Evolutionary conservation across 2,113 vertebrate species (phyloP).

Genomic region (Nansenia antarctica): DNA sequence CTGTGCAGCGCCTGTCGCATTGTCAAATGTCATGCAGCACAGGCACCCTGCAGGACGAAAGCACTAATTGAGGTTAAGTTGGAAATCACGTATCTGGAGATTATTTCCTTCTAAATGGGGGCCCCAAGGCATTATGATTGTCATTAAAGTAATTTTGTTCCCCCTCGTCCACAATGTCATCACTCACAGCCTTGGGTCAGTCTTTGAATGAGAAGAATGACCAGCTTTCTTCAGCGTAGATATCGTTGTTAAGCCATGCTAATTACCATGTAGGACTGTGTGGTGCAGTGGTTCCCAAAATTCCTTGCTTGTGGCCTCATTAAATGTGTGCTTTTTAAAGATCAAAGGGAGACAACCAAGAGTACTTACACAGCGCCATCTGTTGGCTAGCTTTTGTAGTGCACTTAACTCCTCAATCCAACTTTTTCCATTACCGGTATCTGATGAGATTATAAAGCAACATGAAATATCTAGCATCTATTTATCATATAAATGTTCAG

Average conservation of each 20-base stretch:
- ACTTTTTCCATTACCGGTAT: neutral
- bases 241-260: neutral
- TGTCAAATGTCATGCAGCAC: constrained; percentile 2
- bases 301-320: neutral
- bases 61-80: constrained; percentile 1
- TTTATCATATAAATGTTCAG: neutral
- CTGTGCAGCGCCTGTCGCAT: neutral
- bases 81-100: neutral
- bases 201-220: neutral
- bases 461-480: neutral
- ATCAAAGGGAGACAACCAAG: neutral
- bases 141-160: neutral
- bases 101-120: neutral
- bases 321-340: neutral
- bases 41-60: neutral
- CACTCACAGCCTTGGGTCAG: neutral
- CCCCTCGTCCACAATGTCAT: neutral
- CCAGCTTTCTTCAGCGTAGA: neutral
- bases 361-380: constrained; percentile 28
- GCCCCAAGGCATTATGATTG: neutral
- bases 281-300: neutral
- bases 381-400: constrained; percentile 28
- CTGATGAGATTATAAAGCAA: neutral
- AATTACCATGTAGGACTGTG: neutral
- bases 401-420: neutral